Evolutionary conservation across 2,113 vertebrate genomes (phyloP).

Genomic region (Chitala chitala): DNA sequence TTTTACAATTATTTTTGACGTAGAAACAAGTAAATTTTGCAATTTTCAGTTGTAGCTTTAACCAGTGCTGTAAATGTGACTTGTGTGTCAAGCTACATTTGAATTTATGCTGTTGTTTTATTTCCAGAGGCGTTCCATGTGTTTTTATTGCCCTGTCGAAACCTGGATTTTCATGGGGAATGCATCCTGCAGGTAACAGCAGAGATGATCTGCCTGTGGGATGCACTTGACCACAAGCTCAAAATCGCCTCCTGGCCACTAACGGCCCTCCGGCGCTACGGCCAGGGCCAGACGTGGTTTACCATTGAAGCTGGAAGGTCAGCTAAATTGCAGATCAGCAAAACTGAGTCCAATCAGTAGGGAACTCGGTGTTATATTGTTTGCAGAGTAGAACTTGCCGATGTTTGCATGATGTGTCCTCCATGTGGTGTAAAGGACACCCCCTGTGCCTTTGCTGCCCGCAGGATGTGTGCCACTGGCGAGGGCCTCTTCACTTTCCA

Average conservation of each 20-base stretch:
- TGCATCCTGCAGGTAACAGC: conserved; percentile 78
- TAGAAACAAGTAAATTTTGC: no score
- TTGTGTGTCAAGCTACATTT: conserved; percentile 55
- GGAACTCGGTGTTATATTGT: no score
- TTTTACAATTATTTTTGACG: neutral
- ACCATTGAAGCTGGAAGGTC: conserved; percentile 80
- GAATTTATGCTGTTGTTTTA: conserved; percentile 42
- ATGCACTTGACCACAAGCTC: conserved; percentile 70
- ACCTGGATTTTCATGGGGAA: conserved; percentile 77
- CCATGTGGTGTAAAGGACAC: neutral
- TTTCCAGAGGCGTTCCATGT: conserved; percentile 80
- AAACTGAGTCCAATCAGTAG: no score
- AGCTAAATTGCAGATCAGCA: conserved; percentile 35
- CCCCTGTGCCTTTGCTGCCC: conserved; percentile 24
- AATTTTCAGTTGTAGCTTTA: no score
- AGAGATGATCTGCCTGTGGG: conserved; percentile 76
- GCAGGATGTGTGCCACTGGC: conserved; percentile 79
- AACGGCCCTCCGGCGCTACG: conserved; percentile 71
- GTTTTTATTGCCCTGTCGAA: conserved; percentile 78
- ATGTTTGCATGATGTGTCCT: no score
- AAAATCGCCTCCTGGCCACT: conserved; percentile 75
- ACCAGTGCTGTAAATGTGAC: conserved; percentile 31
- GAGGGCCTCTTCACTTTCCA: conserved; percentile 80
- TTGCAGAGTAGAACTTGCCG: no score
- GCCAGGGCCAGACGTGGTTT: conserved; percentile 73